A percentile compares a stretch with the other conserved stretches of the same genome.
These are phyloP conservation scores for Deilephila porcellus DNA, from an alignment of 2,888 invertebrate species.

Conservation along the genomic window DNA sequence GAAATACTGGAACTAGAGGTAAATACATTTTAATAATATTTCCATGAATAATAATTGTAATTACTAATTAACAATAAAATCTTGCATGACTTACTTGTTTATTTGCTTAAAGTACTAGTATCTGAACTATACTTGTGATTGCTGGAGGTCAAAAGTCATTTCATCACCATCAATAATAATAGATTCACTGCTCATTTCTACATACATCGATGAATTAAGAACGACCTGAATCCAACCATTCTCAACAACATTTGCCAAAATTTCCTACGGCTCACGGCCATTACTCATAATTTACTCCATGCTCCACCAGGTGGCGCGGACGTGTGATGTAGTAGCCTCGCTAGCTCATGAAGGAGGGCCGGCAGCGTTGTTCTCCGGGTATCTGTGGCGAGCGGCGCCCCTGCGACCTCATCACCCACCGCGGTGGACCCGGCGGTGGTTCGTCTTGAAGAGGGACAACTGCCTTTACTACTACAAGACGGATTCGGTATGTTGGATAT, in stretches of 20 bases:
- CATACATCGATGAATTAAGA: no score
- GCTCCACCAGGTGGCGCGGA: slow-evolving; percentile 88
- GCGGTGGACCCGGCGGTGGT: slow-evolving; percentile 96
- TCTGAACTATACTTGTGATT: no score
- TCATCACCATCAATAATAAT: no score
- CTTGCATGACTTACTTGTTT: no score
- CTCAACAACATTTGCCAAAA: no score
- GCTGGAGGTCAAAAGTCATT: no score
- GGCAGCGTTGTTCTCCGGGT: slow-evolving; percentile 89
- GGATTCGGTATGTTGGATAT: slow-evolving; percentile 88
- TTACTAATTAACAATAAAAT: no score
- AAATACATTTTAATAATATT: slow-evolving; percentile 37
- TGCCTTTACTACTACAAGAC: slow-evolving; percentile 98
- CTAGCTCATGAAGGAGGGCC: slow-evolving; percentile 86
- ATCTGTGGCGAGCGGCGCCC: slow-evolving; percentile 89
- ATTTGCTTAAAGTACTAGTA: no score
- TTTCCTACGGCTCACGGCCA: no score
- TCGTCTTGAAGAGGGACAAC: slow-evolving; percentile 95
- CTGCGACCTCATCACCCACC: slow-evolving; percentile 74
- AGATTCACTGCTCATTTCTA: no score
- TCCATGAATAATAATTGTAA: no score
- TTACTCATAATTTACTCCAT: not conserved
- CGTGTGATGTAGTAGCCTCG: slow-evolving; percentile 91
- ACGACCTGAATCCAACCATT: no score
- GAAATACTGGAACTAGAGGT: slow-evolving; percentile 93